Evolutionary conservation across 2,888 invertebrate species (phyloP).

Genomic region (Liopterus haemorrhoidalis): DNA sequence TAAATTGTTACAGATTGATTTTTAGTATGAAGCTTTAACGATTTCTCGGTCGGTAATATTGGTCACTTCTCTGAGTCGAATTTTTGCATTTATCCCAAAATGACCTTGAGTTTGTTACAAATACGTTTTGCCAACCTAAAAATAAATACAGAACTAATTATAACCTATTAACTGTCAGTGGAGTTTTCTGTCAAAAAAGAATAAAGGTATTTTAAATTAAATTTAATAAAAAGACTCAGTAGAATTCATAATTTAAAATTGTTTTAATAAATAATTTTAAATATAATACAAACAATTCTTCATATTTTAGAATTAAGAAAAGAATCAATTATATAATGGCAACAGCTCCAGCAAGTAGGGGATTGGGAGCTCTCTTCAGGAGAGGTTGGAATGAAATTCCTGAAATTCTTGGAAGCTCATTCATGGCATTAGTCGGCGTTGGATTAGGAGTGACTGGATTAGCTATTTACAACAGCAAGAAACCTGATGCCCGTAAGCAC

Average conservation of each 20-base stretch:
- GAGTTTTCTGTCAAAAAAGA: background rate
- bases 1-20: no score
- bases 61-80: no score
- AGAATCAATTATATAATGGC: no score
- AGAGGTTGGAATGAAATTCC: constrained; percentile 63
- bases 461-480: constrained; percentile 50
- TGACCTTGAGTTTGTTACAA: no score
- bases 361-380: constrained; percentile 42
- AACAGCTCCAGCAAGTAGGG: constrained; percentile 23
- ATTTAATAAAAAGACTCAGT: background rate
- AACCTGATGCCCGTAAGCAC: constrained; percentile 63
- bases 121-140: no score
- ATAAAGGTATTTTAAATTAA: background rate
- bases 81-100: no score
- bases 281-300: no score
- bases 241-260: background rate
- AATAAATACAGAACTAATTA: background rate
- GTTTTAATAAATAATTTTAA: background rate
- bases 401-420: constrained; percentile 58
- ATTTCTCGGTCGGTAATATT: no score
- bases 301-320: no score
- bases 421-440: constrained; percentile 55
- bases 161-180: background rate
- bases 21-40: no score
- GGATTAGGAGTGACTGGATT: constrained; percentile 48